Conservation (phyloP, 2,797 vertebrate species). For the Australoheros facetus region DNA sequence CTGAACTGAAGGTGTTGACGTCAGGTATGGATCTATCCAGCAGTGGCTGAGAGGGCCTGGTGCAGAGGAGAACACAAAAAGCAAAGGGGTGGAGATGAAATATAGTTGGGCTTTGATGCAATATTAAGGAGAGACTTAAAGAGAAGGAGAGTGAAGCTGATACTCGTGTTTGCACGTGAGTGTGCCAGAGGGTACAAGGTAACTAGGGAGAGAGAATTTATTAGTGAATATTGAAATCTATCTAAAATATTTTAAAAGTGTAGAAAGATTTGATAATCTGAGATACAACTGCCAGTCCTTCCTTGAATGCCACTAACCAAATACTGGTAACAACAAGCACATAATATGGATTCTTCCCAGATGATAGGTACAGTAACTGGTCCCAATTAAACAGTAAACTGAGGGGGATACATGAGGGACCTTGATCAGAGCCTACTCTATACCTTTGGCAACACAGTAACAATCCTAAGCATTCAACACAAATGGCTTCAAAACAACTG, state of each 20-base stretch:
- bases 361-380: not conserved
- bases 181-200: not conserved
- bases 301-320: not conserved
- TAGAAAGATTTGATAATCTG: not conserved
- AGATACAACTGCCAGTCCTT: not conserved
- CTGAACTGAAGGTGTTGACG: constrained; percentile 98
- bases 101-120: constrained; percentile 39
- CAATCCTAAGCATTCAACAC: constrained; percentile 39
- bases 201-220: not conserved
- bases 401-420: not conserved
- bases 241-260: not conserved
- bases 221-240: not conserved
- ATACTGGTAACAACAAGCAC: not conserved
- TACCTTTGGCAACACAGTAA: constrained; percentile 37
- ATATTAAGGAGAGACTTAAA: constrained; percentile 48
- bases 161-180: constrained; percentile 9
- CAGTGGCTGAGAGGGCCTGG: constrained; percentile 97
- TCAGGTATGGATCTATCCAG: constrained; percentile 97
- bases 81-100: not conserved
- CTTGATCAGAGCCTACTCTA: constrained; percentile 25
- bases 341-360: not conserved
- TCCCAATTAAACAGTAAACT: not conserved
- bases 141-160: constrained; percentile 2
- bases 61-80: not conserved
- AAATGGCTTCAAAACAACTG: constrained; percentile 40